These are phyloP conservation scores for Ophraella communa DNA, from an alignment of 2,888 invertebrate genomes.

Conservation along the genomic window DNA sequence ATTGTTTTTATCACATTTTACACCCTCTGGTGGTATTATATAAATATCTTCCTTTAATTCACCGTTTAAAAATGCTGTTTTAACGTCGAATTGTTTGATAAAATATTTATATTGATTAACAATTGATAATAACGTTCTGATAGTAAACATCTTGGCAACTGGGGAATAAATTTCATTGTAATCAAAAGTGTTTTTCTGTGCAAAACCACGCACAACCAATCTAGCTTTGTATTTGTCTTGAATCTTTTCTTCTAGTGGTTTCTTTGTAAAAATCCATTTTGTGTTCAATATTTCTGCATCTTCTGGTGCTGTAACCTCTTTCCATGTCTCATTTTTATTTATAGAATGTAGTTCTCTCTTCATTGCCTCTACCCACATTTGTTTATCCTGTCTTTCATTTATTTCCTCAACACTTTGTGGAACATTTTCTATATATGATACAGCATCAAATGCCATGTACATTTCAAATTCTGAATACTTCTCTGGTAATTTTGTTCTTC, in stretches of 20 bases:
- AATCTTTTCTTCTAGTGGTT: conserved; percentile 42
- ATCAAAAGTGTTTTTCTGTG: background rate
- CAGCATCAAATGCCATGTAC: conserved; percentile 38
- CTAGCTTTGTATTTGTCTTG: conserved; percentile 43
- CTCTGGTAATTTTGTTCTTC: conserved; percentile 21
- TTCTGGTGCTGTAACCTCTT: background rate
- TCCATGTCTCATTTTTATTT: conserved; percentile 39
- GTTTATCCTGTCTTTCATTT: conserved; percentile 29
- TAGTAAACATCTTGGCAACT: too few relatives aligned
- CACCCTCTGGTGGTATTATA: too few relatives aligned
- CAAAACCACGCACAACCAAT: conserved; percentile 32
- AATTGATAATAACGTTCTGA: too few relatives aligned
- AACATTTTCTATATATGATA: conserved; percentile 31
- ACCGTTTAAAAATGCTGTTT: too few relatives aligned
- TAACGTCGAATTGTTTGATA: too few relatives aligned
- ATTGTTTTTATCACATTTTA: too few relatives aligned
- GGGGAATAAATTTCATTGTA: background rate
- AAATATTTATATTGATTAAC: too few relatives aligned
- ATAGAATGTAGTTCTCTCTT: too few relatives aligned
- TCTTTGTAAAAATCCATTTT: conserved; percentile 35
- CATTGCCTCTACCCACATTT: conserved; percentile 32
- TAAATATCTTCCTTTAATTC: too few relatives aligned
- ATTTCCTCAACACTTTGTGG: conserved; percentile 30
- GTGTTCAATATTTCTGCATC: conserved; percentile 34
- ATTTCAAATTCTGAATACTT: conserved; percentile 35